Evolutionary conservation across 1,140 invertebrate species (phyloP).

Genomic region (Magallana ariakensis): DNA sequence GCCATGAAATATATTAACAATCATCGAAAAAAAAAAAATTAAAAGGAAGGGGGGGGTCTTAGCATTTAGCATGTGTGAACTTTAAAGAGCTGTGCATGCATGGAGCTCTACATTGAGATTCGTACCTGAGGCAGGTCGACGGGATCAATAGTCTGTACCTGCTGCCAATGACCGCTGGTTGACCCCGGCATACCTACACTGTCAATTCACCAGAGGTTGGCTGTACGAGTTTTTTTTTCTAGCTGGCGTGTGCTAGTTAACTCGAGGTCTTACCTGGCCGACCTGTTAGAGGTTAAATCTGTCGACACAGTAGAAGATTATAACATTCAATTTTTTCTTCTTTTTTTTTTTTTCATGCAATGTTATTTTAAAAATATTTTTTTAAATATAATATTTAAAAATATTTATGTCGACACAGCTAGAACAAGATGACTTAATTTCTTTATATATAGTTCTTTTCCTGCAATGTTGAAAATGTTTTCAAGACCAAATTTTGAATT

Average conservation of each 20-base stretch:
- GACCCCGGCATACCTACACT: conserved; percentile 18
- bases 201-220: not conserved
- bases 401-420: not conserved
- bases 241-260: not conserved
- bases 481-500: not conserved
- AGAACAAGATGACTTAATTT: not conserved
- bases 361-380: not conserved
- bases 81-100: not conserved
- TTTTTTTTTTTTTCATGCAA: not conserved
- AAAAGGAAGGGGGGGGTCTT: too few relatives aligned
- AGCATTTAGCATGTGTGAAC: not conserved
- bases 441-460: too few relatives aligned
- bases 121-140: conserved; percentile 1
- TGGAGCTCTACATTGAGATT: not conserved
- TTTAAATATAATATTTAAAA: not conserved
- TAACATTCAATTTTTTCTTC: not conserved
- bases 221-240: conserved; percentile 27
- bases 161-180: conserved; percentile 26
- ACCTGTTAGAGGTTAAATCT: not conserved
- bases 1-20: too few relatives aligned
- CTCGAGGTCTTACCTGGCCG: not conserved
- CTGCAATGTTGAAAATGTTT: not conserved
- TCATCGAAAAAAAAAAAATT: too few relatives aligned
- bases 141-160: conserved; percentile 17
- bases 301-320: not conserved